Conservation (phyloP, 2,113 vertebrate genomes). For the Urocitellus parryii region DNA sequence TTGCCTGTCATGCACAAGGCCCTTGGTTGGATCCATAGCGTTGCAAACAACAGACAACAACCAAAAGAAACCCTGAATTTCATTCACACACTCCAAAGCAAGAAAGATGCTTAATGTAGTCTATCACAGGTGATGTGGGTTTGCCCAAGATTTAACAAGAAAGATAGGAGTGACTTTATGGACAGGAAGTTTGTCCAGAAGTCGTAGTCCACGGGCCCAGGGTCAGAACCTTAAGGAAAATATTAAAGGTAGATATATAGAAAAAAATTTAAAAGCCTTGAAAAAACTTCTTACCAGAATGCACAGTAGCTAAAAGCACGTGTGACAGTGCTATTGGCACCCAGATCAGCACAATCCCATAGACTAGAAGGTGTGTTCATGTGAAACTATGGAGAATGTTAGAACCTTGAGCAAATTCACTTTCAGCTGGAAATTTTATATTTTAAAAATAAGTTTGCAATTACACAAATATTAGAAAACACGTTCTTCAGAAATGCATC, state of each 20-base stretch:
- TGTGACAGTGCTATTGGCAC: not conserved
- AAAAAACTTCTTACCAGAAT: not conserved
- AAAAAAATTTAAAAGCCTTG: not conserved
- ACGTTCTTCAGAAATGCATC: not conserved
- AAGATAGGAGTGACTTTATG: not conserved
- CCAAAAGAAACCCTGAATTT: not conserved
- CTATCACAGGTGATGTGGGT: not conserved
- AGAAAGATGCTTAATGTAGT: not conserved
- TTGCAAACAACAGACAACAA: no score
- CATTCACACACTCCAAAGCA: not conserved
- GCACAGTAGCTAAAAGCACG: not conserved
- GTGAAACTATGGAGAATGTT: not conserved
- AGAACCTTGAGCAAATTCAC: not conserved
- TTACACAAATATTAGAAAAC: not conserved
- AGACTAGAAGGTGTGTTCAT: not conserved
- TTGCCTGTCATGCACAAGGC: no score
- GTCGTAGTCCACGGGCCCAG: not conserved
- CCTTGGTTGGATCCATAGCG: no score
- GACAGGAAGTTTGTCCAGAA: not conserved
- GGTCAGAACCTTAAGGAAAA: not conserved
- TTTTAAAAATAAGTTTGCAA: constrained; percentile 25
- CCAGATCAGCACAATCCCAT: not conserved
- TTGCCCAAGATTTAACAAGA: not conserved
- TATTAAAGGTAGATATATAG: not conserved
- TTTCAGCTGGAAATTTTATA: not conserved